phyloP scores from a whole-genome alignment of 2,113 vertebrate genomes.

The Anolis sagrei region DNA sequence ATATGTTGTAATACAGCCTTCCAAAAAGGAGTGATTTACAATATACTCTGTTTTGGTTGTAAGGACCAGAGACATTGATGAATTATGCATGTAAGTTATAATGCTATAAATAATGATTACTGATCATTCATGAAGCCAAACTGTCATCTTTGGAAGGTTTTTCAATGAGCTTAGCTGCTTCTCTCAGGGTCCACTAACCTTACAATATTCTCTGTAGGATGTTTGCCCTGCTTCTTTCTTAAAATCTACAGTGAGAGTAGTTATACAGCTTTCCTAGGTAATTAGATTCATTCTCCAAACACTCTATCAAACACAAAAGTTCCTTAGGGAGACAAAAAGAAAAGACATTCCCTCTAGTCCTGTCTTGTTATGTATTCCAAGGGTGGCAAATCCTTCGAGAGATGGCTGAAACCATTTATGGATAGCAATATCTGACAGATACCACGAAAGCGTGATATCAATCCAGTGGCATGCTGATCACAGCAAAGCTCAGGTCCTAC shows the following conservation, averaged over 20 bases:
- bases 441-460: not conserved
- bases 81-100: not conserved
- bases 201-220: not conserved
- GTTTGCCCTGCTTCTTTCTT: not conserved
- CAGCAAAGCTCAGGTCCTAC: not conserved
- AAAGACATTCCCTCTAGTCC: not conserved
- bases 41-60: not conserved
- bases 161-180: not conserved
- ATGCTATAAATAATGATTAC: not conserved
- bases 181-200: not conserved
- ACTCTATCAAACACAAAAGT: not conserved
- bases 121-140: not conserved
- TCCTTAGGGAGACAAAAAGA: not conserved
- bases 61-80: not conserved
- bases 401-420: not conserved
- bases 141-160: not conserved
- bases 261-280: not conserved
- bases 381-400: not conserved
- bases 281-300: not conserved
- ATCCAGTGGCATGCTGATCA: conserved; percentile 2
- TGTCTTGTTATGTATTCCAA: not conserved
- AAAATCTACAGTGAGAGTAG: not conserved
- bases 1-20: too few species aligned
- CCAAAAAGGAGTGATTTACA: too few species aligned
- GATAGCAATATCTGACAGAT: not conserved